Evolutionary conservation across 2,888 invertebrate species (phyloP).

Genomic region (Agrilus cyanescens): DNA sequence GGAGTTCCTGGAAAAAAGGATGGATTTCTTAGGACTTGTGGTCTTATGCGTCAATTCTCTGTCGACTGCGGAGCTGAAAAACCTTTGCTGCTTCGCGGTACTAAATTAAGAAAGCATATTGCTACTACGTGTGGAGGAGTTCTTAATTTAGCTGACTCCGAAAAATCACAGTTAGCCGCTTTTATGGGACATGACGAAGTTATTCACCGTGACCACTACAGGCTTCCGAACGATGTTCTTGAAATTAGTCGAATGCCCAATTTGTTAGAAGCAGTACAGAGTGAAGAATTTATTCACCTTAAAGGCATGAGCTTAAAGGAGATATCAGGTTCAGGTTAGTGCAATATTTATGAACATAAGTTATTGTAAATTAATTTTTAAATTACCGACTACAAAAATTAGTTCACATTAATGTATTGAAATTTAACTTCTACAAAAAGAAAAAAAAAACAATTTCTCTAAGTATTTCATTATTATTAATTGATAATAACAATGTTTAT

Average conservation of each 20-base stretch:
- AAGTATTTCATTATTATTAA: too few relatives aligned
- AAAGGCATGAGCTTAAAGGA: too few relatives aligned
- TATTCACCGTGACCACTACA: constrained; percentile 10
- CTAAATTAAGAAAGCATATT: constrained; percentile 4
- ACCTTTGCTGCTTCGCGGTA: not conserved
- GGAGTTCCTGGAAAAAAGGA: constrained; percentile 3
- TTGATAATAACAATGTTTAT: too few relatives aligned
- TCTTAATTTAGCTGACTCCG: constrained; percentile 7
- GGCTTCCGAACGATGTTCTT: not conserved
- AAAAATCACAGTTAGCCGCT: constrained; percentile 10
- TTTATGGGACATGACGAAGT: constrained; percentile 12
- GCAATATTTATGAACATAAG: too few relatives aligned
- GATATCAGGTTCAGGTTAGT: too few relatives aligned
- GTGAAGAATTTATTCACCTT: too few relatives aligned
- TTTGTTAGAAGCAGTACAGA: too few relatives aligned
- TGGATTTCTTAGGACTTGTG: constrained; percentile 4
- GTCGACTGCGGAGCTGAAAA: constrained; percentile 5
- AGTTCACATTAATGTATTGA: too few relatives aligned
- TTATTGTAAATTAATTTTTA: too few relatives aligned
- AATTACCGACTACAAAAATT: too few relatives aligned
- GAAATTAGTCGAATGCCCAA: not conserved
- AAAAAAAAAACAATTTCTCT: too few relatives aligned
- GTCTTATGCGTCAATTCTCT: constrained; percentile 6
- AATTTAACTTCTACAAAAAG: too few relatives aligned
- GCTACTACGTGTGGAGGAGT: constrained; percentile 3